phyloP scores from a whole-genome alignment of 2,113 vertebrate species.

The Tichodroma muraria region DNA sequence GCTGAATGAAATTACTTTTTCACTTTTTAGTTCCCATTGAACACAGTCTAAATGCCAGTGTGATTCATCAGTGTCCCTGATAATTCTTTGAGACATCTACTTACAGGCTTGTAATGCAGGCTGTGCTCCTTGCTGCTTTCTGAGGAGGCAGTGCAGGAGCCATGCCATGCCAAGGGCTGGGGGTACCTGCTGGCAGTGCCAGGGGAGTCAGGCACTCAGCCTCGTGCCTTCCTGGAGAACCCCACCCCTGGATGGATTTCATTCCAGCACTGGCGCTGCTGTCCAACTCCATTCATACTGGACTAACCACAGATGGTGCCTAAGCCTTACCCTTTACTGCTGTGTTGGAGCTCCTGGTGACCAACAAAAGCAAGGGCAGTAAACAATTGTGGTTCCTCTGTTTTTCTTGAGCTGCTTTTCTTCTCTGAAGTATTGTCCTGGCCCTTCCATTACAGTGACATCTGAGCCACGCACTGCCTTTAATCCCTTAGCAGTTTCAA shows the following conservation, averaged over 20 bases:
- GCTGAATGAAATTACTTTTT: background rate
- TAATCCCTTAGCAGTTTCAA: background rate
- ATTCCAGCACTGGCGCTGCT: background rate
- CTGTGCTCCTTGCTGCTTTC: background rate
- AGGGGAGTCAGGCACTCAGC: background rate
- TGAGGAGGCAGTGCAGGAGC: background rate
- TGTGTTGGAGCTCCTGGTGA: background rate
- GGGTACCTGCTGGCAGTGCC: background rate
- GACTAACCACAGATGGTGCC: background rate
- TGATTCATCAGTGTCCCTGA: background rate
- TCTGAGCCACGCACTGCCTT: background rate
- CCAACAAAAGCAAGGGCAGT: background rate
- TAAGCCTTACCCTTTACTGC: background rate
- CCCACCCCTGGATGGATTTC: background rate
- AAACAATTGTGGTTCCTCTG: background rate
- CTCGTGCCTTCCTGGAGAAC: rapidly evolving
- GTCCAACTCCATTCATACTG: background rate
- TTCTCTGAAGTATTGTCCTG: background rate
- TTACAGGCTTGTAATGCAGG: background rate
- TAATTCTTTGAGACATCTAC: background rate
- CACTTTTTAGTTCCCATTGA: background rate
- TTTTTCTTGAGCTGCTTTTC: background rate
- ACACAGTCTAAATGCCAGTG: background rate
- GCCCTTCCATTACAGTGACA: background rate
- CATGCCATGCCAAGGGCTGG: background rate